Evolutionary conservation across 2,113 vertebrate genomes (phyloP).

Genomic region (Piprites chloris): DNA sequence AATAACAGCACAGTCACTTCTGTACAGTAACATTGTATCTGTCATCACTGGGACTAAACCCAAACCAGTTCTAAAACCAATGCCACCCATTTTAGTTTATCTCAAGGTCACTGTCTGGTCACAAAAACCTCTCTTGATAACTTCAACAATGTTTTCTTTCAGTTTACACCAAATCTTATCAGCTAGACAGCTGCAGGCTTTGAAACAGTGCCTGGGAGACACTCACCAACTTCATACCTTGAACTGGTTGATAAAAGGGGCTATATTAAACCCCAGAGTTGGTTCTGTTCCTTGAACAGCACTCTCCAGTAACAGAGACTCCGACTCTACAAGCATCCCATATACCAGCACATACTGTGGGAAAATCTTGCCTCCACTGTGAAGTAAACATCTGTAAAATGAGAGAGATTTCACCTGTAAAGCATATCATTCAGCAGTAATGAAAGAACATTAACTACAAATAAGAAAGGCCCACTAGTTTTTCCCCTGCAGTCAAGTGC

Average conservation of each 20-base stretch:
- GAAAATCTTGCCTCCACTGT: conserved; percentile 91
- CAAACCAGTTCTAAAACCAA: background rate
- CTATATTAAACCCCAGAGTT: conserved; percentile 91
- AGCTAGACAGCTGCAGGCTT: background rate
- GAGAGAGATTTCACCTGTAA: background rate
- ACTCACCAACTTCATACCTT: conserved; percentile 74
- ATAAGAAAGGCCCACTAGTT: background rate
- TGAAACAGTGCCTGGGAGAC: background rate
- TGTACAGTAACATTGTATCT: background rate
- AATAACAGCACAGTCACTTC: background rate
- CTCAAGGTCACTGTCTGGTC: background rate
- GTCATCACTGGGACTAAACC: background rate
- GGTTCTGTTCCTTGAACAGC: conserved; percentile 90
- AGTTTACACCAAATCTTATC: background rate
- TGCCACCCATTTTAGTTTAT: background rate
- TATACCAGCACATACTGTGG: conserved; percentile 87
- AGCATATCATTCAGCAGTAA: background rate
- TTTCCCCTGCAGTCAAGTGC: background rate
- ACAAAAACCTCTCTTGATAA: background rate
- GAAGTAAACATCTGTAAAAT: conserved; percentile 84
- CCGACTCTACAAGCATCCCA: conserved; percentile 89
- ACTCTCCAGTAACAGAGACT: conserved; percentile 86
- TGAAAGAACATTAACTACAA: background rate
- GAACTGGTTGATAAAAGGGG: conserved; percentile 97
- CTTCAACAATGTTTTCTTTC: background rate